Evolutionary conservation across 2,113 vertebrate genomes (phyloP).

Genomic region (Nothobranchius furzeri): DNA sequence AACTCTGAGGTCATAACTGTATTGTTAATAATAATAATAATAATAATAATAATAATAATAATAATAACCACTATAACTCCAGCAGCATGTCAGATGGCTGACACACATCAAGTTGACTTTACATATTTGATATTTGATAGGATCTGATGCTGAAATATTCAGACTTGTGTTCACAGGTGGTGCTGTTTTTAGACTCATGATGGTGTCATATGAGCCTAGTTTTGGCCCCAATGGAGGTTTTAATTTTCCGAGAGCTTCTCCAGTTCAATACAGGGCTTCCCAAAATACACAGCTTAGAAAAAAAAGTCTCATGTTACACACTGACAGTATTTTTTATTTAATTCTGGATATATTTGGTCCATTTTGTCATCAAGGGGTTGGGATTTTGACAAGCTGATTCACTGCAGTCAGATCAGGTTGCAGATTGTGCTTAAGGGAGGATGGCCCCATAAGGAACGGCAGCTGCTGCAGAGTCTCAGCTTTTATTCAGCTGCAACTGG

Average conservation of each 20-base stretch:
- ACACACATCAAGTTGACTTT: neutral
- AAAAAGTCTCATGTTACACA: neutral
- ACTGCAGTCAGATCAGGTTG: conserved; percentile 48
- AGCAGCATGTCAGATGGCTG: neutral
- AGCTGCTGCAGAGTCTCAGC: conserved; percentile 43
- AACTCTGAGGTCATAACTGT: neutral
- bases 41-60: no score
- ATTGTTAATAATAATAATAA: neutral
- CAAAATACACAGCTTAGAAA: neutral
- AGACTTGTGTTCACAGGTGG: neutral
- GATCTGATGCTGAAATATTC: neutral
- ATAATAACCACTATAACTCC: neutral
- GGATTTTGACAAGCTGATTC: conserved; percentile 20
- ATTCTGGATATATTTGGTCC: neutral
- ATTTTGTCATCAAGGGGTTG: conserved; percentile 12
- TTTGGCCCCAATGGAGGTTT: neutral
- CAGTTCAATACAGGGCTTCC: neutral
- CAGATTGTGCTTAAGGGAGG: conserved; percentile 27
- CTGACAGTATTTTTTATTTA: neutral
- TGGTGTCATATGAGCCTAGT: neutral
- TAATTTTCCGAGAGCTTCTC: neutral
- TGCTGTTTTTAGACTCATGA: neutral
- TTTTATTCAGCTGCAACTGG: conserved; percentile 39
- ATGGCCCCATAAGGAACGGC: conserved; percentile 40
- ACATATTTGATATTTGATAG: neutral